These are phyloP conservation scores for Limosa lapponica DNA, from an alignment of 2,797 vertebrate species.

Conservation along the genomic window DNA sequence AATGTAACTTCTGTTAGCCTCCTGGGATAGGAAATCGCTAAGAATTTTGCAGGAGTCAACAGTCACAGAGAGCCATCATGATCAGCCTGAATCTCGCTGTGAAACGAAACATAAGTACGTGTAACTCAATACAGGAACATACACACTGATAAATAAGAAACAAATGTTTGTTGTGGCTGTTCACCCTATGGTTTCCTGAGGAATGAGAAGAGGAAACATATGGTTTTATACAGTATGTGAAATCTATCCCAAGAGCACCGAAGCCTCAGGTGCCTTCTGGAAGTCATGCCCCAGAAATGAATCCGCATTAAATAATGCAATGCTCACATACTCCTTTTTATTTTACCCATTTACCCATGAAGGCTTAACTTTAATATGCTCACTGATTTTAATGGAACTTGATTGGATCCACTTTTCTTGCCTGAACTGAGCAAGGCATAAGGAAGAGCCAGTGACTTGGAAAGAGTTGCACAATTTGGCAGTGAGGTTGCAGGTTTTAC, in stretches of 20 bases:
- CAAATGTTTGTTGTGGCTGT: neutral
- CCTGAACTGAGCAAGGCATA: neutral
- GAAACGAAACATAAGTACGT: constrained; percentile 2
- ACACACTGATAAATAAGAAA: neutral
- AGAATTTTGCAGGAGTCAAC: constrained; percentile 28
- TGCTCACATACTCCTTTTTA: neutral
- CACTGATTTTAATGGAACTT: neutral
- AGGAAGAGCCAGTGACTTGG: neutral
- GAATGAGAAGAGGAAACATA: neutral
- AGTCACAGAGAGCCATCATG: neutral
- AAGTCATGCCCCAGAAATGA: neutral
- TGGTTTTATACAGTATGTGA: neutral
- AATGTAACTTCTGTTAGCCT: constrained; percentile 26
- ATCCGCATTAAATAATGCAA: neutral
- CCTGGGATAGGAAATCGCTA: constrained; percentile 4
- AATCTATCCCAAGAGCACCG: neutral
- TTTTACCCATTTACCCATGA: constrained; percentile 12
- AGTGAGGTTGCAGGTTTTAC: neutral
- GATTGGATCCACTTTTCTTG: neutral
- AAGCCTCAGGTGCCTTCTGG: neutral
- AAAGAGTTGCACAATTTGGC: neutral
- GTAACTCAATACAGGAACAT: neutral
- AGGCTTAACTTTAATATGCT: neutral
- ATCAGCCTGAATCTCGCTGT: neutral
- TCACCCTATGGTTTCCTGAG: neutral